Percentiles rank a stretch among this genome's conserved stretches.
Conservation (phyloP, 2,113 vertebrate species). For the Cephalopholis sonnerati region DNA sequence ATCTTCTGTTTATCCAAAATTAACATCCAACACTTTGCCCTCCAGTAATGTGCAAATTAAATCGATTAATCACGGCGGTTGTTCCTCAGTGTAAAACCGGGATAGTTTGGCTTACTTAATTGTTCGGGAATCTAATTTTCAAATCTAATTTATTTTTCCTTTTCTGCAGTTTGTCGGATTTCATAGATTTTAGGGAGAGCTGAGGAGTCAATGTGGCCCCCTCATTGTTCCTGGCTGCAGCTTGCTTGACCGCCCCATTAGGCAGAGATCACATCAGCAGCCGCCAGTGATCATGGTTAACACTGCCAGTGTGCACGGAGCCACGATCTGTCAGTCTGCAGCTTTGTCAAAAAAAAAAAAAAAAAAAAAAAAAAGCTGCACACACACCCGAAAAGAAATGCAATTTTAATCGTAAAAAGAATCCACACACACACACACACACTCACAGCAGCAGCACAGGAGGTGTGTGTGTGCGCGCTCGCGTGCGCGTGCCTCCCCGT, state of each 20-base stretch:
- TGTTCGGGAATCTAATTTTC: slow-evolving; percentile 95
- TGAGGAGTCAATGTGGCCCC: slow-evolving; percentile 86
- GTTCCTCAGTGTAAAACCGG: slow-evolving; percentile 83
- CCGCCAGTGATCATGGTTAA: slow-evolving; percentile 91
- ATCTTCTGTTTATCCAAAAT: slow-evolving; percentile 94
- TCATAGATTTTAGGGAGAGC: slow-evolving; percentile 87
- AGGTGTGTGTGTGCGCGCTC: neutral
- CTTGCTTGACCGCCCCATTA: slow-evolving; percentile 98
- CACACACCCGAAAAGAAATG: slow-evolving; percentile 20
- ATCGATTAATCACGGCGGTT: slow-evolving; percentile 84
- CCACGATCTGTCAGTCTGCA: slow-evolving; percentile 85
- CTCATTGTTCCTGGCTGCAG: slow-evolving; percentile 97
- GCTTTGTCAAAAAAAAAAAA: slow-evolving; percentile 66
- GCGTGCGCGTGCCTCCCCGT: neutral
- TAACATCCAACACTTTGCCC: slow-evolving; percentile 94
- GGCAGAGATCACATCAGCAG: slow-evolving; percentile 94
- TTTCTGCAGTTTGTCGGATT: slow-evolving; percentile 87
- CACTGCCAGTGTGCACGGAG: slow-evolving; percentile 84
- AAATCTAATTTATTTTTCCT: slow-evolving; percentile 83
- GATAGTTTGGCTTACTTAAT: slow-evolving; percentile 95
- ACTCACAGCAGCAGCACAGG: neutral
- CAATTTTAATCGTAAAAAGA: slow-evolving; percentile 38
- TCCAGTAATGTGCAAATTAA: slow-evolving; percentile 87
- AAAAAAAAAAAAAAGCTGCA: slow-evolving; percentile 49
- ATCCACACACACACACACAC: neutral